Base-by-base conservation (phyloP, 2,888 invertebrate species). In the Pseudanteris insignis region DNA sequence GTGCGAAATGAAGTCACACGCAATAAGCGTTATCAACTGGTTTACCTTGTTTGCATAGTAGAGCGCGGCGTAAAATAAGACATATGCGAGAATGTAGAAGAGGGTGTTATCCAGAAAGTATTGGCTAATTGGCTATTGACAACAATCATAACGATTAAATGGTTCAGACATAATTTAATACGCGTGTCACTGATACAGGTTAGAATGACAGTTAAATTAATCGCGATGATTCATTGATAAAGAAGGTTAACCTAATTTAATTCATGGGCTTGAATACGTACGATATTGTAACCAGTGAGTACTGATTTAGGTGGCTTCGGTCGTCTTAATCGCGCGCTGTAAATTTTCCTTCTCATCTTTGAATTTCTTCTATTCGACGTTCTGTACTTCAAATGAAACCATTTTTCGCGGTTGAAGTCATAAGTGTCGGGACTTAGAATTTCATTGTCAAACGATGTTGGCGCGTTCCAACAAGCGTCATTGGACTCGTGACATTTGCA, bases 21-120 rank as follows among this genome's bases (percentile, higher is more conserved):
- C 5, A 34, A 51, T 12, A 9, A 15, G n/a, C n/a, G n/a, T n/a
- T 48, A 46, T 24, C n/a, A 33, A 54, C 44, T 36, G 18, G 60
- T 67, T 70, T 67, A 79, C 79, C 67, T 70, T 73, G 47, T 71
- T 72, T 11, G 75, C 73, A 51, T 72, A 77, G 77, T 77, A 79
- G 2, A 78, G 38, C 28, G 70, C 70, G 26, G 67, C 51, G 54
- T 77, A 78, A 58, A 78, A 73, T 8, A 76, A 26, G 14, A 72
- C 46, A 53, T 76, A 75, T 59, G 72, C 68, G 30, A 75, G 62
- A 43, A 77, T 62, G 51, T 74, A 76, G 7, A 77, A 63, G 46
- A 68, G 72, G 15, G 71, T 55, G 44, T 78, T 77, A 62, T 77
- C 78, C 67, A 74, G 65, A 50, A 79, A 40, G 38, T 76, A 73